A percentile compares a stretch with the other conserved stretches of the same genome.
These are phyloP conservation scores for Atta colombica DNA, from an alignment of 1,140 invertebrate genomes.

Conservation along the genomic window DNA sequence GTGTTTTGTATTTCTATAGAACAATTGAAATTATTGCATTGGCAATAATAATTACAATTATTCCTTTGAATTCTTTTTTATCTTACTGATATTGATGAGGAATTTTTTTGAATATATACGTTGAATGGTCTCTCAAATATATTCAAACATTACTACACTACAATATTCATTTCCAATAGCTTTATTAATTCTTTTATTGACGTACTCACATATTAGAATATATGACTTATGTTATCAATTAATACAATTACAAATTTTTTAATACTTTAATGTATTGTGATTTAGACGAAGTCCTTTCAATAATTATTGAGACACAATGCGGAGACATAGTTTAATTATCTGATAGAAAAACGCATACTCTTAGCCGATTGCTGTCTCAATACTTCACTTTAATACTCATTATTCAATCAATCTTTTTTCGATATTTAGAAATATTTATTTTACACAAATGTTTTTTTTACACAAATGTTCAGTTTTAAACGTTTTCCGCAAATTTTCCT, in stretches of 20 bases:
- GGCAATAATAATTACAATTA: background rate
- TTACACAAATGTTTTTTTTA: background rate
- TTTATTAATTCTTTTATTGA: background rate
- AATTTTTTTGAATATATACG: background rate
- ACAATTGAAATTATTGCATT: background rate
- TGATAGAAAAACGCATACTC: constrained; percentile 46
- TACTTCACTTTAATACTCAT: constrained; percentile 1
- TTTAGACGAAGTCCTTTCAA: background rate
- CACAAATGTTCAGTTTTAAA: constrained; percentile 26
- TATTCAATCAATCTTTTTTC: background rate
- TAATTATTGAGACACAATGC: constrained; percentile 31
- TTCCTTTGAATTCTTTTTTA: background rate
- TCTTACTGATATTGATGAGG: no score
- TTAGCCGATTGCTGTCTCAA: background rate
- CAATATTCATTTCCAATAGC: background rate
- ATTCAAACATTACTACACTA: background rate
- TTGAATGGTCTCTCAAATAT: background rate
- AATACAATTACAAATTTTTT: constrained; percentile 6
- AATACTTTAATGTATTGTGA: background rate
- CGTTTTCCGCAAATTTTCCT: constrained; percentile 65
- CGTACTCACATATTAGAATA: background rate
- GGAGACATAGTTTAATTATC: constrained; percentile 42
- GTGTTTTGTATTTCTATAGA: background rate
- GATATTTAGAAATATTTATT: background rate
- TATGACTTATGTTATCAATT: background rate